These are phyloP conservation scores for Heteromyza rotundicornis DNA, from an alignment of 2,888 invertebrate species.

Conservation along the genomic window DNA sequence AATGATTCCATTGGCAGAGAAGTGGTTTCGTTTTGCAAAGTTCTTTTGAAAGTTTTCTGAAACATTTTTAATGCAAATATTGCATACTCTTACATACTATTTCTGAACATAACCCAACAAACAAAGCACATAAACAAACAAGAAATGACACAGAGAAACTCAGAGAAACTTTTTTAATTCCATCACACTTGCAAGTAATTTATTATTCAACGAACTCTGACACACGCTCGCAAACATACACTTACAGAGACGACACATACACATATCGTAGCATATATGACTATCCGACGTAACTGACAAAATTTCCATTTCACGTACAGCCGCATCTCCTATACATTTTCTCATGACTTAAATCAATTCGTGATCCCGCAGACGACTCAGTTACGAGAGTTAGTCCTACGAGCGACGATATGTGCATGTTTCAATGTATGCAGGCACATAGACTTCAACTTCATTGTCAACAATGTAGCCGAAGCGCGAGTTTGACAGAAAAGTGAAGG, in stretches of 20 bases:
- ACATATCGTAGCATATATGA: no score
- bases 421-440: not conserved
- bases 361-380: no score
- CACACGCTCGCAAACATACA: constrained; percentile 1
- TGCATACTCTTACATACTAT: no score
- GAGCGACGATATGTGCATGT: no score
- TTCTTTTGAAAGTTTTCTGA: no score
- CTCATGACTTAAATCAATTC: not conserved
- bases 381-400: no score
- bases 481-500: not conserved
- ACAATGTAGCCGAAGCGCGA: not conserved
- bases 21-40: no score
- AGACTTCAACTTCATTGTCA: not conserved
- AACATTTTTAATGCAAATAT: no score
- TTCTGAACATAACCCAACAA: no score
- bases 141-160: not conserved
- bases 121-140: no score
- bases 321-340: not conserved
- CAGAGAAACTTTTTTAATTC: constrained; percentile 10
- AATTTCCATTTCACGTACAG: not conserved
- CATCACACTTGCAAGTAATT: constrained; percentile 13
- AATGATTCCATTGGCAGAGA: no score
- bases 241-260: not conserved
- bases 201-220: not conserved
- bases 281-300: no score